Evolutionary conservation across 2,888 invertebrate species (phyloP).

Genomic region (Neelides folsomi): DNA sequence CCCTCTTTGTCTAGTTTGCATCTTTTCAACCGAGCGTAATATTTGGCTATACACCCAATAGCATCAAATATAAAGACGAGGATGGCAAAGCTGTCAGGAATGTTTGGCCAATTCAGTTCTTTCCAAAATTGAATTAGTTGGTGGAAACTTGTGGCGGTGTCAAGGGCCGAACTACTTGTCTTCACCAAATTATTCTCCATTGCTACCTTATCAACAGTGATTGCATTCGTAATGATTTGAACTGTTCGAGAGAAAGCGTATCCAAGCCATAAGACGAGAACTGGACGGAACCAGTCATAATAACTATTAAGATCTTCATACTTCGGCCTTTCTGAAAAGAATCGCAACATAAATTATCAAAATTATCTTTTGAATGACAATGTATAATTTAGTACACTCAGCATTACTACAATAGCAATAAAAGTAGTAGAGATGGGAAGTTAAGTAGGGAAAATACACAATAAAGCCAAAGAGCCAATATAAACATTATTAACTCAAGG

Average conservation of each 20-base stretch:
- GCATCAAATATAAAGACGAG: constrained; percentile 28
- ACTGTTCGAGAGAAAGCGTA: constrained; percentile 24
- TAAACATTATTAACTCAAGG: too few relatives aligned
- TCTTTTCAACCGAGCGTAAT: constrained; percentile 25
- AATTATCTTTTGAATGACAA: too few relatives aligned
- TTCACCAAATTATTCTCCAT: constrained; percentile 9
- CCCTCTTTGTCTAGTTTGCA: constrained; percentile 25
- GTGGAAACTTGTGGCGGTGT: constrained; percentile 22
- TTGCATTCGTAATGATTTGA: constrained; percentile 21
- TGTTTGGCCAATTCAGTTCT: constrained; percentile 27
- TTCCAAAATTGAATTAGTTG: constrained; percentile 27
- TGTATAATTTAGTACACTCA: too few relatives aligned
- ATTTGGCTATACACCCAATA: constrained; percentile 21
- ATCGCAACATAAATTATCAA: background rate
- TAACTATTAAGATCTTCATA: constrained; percentile 14
- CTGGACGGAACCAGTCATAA: constrained; percentile 30
- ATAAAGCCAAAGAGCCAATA: too few relatives aligned
- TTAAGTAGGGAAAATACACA: too few relatives aligned
- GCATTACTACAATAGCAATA: too few relatives aligned
- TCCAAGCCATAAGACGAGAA: constrained; percentile 28
- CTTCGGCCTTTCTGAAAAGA: background rate
- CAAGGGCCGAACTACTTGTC: constrained; percentile 26
- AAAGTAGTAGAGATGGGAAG: too few relatives aligned
- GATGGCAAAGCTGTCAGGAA: constrained; percentile 23
- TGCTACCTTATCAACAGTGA: constrained; percentile 18